Conservation (phyloP, 23 tunicate genomes). For the Styela plicata region DNA sequence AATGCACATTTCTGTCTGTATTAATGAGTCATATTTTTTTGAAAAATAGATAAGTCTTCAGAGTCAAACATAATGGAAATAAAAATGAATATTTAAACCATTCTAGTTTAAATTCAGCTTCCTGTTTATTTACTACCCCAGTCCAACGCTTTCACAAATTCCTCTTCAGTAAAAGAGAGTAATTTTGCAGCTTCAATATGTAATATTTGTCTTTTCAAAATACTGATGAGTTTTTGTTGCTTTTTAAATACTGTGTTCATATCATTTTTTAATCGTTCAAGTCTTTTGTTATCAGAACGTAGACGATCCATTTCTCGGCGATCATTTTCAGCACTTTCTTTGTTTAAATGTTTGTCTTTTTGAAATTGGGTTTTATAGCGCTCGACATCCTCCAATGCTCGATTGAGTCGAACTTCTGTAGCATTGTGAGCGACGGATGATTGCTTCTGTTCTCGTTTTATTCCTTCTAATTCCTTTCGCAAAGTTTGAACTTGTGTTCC, state of each 20-base stretch:
- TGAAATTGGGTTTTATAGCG: conserved; percentile 55
- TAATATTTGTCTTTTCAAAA: conserved; percentile 71
- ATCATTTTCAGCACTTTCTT: conserved; percentile 38
- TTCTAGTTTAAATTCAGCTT: no score
- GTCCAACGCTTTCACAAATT: conserved; percentile 81
- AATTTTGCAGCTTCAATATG: conserved; percentile 92
- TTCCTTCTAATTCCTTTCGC: conserved; percentile 52
- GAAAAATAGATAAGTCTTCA: no score
- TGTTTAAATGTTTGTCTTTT: conserved; percentile 42
- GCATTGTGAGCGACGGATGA: conserved; percentile 55
- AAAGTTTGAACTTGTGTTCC: conserved; percentile 50
- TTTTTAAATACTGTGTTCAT: conserved; percentile 65
- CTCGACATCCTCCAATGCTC: conserved; percentile 74
- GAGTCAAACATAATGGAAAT: no score
- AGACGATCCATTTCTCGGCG: conserved; percentile 47
- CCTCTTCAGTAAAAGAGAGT: conserved; percentile 84
- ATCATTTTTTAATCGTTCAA: conserved; percentile 63
- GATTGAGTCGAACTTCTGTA: conserved; percentile 72
- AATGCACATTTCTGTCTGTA: no score
- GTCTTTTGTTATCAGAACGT: conserved; percentile 49
- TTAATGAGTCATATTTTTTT: no score
- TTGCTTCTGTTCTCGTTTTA: conserved; percentile 77
- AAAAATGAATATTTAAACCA: no score
- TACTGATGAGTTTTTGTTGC: conserved; percentile 76
- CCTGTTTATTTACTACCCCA: conserved; percentile 65